Evolutionary conservation across 2,888 invertebrate genomes (phyloP).

Genomic region (Allacma fusca): DNA sequence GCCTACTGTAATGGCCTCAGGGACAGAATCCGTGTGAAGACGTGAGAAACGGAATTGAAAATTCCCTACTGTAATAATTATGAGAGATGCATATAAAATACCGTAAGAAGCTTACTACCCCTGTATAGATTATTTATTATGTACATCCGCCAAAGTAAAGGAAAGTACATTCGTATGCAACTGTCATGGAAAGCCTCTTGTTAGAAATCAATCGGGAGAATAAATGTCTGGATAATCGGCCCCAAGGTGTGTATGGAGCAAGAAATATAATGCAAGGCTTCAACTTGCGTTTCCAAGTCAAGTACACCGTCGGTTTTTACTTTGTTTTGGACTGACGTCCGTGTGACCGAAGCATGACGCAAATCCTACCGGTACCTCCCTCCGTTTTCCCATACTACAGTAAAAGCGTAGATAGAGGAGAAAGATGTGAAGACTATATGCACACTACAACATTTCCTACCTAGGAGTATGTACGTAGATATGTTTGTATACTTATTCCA

Average conservation of each 20-base stretch:
- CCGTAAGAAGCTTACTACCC: no score
- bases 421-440: neutral
- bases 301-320: constrained; percentile 44
- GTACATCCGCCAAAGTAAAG: no score
- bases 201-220: constrained; percentile 26
- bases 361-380: constrained; percentile 50
- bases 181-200: neutral
- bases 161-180: no score
- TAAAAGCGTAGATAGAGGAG: neutral
- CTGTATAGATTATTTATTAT: no score
- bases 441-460: no score
- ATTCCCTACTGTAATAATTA: no score
- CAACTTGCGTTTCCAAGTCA: constrained; percentile 29
- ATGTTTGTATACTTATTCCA: no score
- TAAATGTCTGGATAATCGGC: constrained; percentile 30
- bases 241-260: constrained; percentile 23
- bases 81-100: no score
- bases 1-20: no score
- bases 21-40: no score
- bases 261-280: constrained; percentile 30
- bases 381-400: constrained; percentile 5
- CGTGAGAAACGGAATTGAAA: no score
- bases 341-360: constrained; percentile 61
- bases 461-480: no score
- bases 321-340: constrained; percentile 61